Percentiles rank a stretch among this genome's conserved stretches.
Conservation (phyloP, 2,888 invertebrate genomes). For the Temnothorax rugatulus region DNA sequence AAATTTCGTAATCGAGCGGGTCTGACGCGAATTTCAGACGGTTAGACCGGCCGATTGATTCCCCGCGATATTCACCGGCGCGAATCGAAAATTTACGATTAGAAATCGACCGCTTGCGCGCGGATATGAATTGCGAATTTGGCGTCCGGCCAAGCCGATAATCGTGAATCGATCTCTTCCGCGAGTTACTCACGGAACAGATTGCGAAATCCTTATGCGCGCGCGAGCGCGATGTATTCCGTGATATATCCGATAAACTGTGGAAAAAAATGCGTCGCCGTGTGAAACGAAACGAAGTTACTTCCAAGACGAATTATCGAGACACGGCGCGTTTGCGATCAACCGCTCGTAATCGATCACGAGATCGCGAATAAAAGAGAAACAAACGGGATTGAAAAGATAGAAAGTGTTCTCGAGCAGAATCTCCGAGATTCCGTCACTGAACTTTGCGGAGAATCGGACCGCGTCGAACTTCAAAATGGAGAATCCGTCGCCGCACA, state of each 20-base stretch:
- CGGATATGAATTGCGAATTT: conserved; percentile 39
- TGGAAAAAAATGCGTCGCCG: not conserved
- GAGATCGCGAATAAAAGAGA: not conserved
- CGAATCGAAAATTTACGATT: conserved; percentile 38
- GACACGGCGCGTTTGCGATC: not conserved
- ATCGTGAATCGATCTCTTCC: conserved; percentile 39
- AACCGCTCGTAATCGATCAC: not conserved
- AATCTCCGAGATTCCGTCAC: not conserved
- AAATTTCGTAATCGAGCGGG: conserved; percentile 50
- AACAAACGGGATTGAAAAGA: not conserved
- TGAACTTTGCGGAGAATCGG: not conserved
- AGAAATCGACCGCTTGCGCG: conserved; percentile 23
- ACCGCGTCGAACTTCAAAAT: not conserved
- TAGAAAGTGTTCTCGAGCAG: not conserved
- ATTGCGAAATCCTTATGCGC: not conserved
- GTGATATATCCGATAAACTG: not conserved
- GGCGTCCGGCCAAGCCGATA: conserved; percentile 15
- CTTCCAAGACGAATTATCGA: not conserved
- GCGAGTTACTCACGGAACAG: not conserved
- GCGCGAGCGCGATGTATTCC: not conserved
- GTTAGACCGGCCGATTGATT: conserved; percentile 33
- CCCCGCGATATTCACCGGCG: conserved; percentile 20
- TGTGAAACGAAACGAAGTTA: too few relatives aligned
- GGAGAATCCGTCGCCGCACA: not conserved
- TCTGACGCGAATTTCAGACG: conserved; percentile 21